phyloP scores from a whole-genome alignment of 1,140 invertebrate genomes.

The Drosophila bifasciata region DNA sequence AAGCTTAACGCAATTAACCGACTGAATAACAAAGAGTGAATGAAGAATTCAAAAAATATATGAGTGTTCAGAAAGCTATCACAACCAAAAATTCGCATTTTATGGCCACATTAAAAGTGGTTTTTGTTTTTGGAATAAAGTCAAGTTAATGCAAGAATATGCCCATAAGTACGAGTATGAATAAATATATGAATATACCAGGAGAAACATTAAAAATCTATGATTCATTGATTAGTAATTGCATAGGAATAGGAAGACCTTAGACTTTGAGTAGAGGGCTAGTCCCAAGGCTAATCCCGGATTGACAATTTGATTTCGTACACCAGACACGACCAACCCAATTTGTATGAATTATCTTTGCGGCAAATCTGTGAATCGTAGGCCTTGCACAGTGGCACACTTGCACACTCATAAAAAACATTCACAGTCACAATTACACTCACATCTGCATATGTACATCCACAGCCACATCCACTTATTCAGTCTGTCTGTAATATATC shows the following conservation, averaged over 20 bases:
- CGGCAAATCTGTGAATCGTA: conserved; percentile 41
- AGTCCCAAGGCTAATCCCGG: conserved; percentile 22
- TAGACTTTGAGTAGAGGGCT: not conserved
- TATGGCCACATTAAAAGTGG: not conserved
- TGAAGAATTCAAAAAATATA: conserved; percentile 22
- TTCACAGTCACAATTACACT: conserved; percentile 26
- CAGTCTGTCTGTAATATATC: conserved; percentile 9
- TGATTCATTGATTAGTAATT: too few relatives aligned
- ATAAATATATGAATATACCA: too few relatives aligned
- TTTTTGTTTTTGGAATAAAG: not conserved
- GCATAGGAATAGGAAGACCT: too few relatives aligned
- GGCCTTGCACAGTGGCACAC: conserved; percentile 65
- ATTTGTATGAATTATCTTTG: conserved; percentile 34
- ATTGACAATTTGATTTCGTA: conserved; percentile 31
- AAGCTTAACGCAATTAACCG: conserved; percentile 42
- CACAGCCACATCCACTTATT: conserved; percentile 14
- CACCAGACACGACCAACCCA: conserved; percentile 45
- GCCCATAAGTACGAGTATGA: too few relatives aligned
- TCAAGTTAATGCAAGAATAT: conserved; percentile 13
- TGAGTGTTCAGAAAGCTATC: conserved; percentile 16
- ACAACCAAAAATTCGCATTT: conserved; percentile 16
- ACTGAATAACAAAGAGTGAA: conserved; percentile 39
- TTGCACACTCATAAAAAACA: conserved; percentile 18
- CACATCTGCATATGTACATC: not conserved
- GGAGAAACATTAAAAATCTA: too few relatives aligned